phyloP scores from a whole-genome alignment of 2,797 vertebrate genomes.

The Gallinago solitaria region DNA sequence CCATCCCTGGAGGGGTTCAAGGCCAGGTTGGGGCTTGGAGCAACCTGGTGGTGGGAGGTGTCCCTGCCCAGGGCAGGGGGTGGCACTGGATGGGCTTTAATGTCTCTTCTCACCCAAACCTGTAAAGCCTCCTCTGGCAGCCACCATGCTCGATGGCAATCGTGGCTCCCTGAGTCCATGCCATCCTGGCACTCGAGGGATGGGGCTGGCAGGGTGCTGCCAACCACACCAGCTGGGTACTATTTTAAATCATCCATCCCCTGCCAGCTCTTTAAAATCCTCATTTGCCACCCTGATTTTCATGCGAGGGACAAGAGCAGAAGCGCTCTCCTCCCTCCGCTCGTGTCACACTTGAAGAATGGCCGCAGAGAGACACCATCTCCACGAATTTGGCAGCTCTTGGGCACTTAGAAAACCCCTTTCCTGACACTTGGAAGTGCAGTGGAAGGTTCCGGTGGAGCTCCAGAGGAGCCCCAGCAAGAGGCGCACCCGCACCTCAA shows the following conservation, averaged over 20 bases:
- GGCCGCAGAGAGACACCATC: rapidly evolving
- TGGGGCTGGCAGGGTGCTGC: not conserved
- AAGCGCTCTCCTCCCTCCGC: not conserved
- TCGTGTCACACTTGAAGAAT: rapidly evolving
- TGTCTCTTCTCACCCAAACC: no score
- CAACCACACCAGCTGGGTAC: not conserved
- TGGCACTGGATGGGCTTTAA: no score
- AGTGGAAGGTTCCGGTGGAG: not conserved
- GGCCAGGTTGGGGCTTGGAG: no score
- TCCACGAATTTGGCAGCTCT: not conserved
- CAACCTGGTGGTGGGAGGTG: no score
- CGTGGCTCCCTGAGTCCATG: rapidly evolving
- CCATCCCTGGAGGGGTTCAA: no score
- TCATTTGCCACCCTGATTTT: not conserved
- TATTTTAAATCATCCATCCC: not conserved
- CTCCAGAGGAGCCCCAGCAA: not conserved
- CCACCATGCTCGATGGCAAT: rapidly evolving
- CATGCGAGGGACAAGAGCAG: not conserved
- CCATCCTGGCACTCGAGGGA: not conserved
- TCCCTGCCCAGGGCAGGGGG: no score
- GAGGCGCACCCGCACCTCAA: not conserved
- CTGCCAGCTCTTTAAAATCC: not conserved
- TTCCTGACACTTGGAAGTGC: not conserved
- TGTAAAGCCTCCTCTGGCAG: not conserved
- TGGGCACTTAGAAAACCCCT: not conserved